Base-by-base conservation (phyloP, 2,888 invertebrate genomes). In the Myathropa florea region DNA sequence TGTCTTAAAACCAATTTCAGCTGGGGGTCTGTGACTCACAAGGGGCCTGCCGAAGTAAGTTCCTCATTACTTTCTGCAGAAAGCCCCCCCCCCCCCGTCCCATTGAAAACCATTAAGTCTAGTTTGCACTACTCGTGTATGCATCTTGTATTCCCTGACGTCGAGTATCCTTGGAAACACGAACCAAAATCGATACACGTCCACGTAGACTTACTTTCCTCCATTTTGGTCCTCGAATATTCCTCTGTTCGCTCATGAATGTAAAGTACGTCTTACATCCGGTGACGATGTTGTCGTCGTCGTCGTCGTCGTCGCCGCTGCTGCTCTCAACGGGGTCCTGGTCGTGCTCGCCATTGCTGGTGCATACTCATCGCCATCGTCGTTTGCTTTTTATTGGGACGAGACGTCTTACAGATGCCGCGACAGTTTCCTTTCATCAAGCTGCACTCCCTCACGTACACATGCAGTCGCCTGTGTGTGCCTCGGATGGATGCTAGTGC, bases 101-200 rank as follows among this genome's bases (percentile, higher is more conserved):
- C 46, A 46, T 18, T 18, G 46, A n/a, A 46, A 46, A 18, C 18
- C 46, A 46, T 46, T 18, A 46, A 46, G 46, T 46, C 46, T 46
- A 46, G 46, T 46, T 46, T n/a, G 14, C 46, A 18, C 46, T n/a
- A 46, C n/a, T 46, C 46, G 46, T 46, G 18, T 46, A 18, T 46
- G 46, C n/a, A 46, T 46, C 18, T 7, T 46, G 46, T 46, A 18
- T 18, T 39, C 39, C 39, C 39, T 39, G 39, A 39, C 39, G 39
- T 39, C 39, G 39, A 28, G 30, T 28, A 61, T 61, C 61, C 61
- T 61, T 61, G 61, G 61, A 30, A 61, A 61, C 28, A 61, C 30
- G 30, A 30, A 26, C 61, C n/a, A 61, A 61, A 61, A 61, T 61
- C 61, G 26, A 61, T 61, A 26, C 61, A 61, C 30, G 61, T 28